Conservation (phyloP, 1,140 invertebrate genomes). For the Bombus impatiens region DNA sequence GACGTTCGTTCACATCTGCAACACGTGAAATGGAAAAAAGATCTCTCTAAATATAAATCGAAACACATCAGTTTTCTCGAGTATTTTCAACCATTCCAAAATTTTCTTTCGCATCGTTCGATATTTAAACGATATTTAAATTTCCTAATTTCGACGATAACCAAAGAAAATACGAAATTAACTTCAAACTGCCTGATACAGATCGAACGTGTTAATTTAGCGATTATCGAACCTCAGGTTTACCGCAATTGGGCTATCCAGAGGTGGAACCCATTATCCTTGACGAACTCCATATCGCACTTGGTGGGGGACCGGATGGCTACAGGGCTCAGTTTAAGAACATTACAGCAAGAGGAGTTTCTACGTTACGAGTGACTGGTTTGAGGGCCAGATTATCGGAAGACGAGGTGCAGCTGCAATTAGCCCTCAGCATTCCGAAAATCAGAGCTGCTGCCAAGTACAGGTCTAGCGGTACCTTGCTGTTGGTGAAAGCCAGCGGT, state of each 20-base stretch:
- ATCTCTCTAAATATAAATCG: neutral
- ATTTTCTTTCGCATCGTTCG: no score
- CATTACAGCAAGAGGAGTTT: constrained; percentile 90
- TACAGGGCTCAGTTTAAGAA: constrained; percentile 90
- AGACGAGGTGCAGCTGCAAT: constrained; percentile 89
- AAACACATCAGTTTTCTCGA: no score
- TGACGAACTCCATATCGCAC: constrained; percentile 90
- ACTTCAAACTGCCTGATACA: neutral
- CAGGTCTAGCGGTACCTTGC: constrained; percentile 89
- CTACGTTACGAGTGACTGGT: constrained; percentile 88
- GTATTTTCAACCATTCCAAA: fast-evolving
- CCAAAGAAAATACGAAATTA: neutral
- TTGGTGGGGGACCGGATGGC: constrained; percentile 89
- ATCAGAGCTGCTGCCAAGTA: constrained; percentile 90
- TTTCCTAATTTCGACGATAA: neutral
- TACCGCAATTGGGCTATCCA: constrained; percentile 77
- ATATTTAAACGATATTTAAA: no score
- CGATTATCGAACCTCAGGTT: constrained; percentile 60
- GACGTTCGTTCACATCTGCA: no score
- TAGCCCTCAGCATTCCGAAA: constrained; percentile 89
- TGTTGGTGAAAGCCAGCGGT: constrained; percentile 90
- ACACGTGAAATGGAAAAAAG: no score
- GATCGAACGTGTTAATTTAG: neutral
- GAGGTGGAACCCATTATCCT: constrained; percentile 89
- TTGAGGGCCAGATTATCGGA: constrained; percentile 83